Evolutionary conservation across 2,113 vertebrate genomes (phyloP).

Genomic region (Sterrhoptilus dennistouni): DNA sequence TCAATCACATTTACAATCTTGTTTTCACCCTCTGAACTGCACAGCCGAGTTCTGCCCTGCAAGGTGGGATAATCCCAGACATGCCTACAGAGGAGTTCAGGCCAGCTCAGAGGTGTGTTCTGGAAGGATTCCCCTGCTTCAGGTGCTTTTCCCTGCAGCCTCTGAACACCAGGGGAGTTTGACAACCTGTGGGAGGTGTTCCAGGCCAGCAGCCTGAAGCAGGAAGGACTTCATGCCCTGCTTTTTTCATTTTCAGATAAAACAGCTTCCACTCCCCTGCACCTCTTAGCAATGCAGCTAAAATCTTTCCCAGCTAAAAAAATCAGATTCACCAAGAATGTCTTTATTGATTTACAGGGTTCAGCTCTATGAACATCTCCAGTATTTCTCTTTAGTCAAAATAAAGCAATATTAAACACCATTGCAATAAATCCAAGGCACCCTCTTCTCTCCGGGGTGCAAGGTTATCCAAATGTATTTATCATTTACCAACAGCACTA

Average conservation of each 20-base stretch:
- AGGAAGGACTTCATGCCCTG: not conserved
- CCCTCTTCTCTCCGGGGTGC: not conserved
- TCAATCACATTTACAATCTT: not conserved
- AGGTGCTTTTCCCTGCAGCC: not conserved
- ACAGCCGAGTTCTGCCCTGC: not conserved
- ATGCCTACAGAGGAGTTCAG: not conserved
- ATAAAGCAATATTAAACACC: slow-evolving; percentile 33
- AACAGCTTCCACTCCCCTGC: not conserved
- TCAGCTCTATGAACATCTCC: slow-evolving; percentile 67
- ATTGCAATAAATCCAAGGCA: slow-evolving; percentile 58
- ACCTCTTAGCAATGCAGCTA: not conserved
- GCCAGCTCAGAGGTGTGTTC: not conserved
- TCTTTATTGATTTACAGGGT: slow-evolving; percentile 50
- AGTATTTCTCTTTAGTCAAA: slow-evolving; percentile 61
- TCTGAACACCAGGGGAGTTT: not conserved
- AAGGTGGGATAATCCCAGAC: not conserved
- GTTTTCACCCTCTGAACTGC: not conserved
- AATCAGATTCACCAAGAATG: not conserved
- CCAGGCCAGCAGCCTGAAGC: not conserved
- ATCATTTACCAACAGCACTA: slow-evolving; percentile 56
- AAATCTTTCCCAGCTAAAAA: slow-evolving; percentile 3
- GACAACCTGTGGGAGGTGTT: not conserved
- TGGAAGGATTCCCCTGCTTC: not conserved
- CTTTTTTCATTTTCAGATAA: not conserved
- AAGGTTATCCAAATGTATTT: slow-evolving; percentile 56